A percentile compares a stretch with the other conserved stretches of the same genome.
Evolutionary conservation across 2,888 invertebrate species (phyloP).

Genomic region (Amphipyra berbera): DNA sequence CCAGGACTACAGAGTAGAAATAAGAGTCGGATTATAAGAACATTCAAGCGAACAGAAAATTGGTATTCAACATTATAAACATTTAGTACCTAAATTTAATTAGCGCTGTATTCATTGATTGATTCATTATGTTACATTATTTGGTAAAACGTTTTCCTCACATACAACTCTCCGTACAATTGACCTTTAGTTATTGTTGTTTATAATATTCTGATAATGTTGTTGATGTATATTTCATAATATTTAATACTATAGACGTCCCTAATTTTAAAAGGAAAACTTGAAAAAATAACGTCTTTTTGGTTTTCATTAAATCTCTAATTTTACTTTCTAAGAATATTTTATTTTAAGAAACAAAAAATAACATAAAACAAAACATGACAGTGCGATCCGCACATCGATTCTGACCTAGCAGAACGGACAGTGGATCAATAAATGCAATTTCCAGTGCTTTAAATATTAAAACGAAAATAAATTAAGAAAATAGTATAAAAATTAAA

Average conservation of each 20-base stretch:
- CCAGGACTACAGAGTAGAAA: slow-evolving; percentile 66
- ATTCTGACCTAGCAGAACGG: slow-evolving; percentile 74
- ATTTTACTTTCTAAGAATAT: slow-evolving; percentile 60
- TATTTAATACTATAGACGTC: slow-evolving; percentile 51
- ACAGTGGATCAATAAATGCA: slow-evolving; percentile 83
- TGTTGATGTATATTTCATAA: slow-evolving; percentile 49
- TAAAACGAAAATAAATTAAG: slow-evolving; percentile 72
- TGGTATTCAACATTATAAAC: slow-evolving; percentile 52
- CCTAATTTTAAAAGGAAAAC: slow-evolving; percentile 51
- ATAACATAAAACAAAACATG: slow-evolving; percentile 64
- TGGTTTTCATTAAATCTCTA: slow-evolving; percentile 46
- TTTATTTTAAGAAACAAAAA: slow-evolving; percentile 62
- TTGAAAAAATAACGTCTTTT: slow-evolving; percentile 51
- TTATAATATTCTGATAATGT: slow-evolving; percentile 52
- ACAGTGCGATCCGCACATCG: slow-evolving; percentile 62
- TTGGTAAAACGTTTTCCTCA: slow-evolving; percentile 60
- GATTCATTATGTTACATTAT: slow-evolving; percentile 58
- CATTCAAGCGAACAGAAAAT: slow-evolving; percentile 61
- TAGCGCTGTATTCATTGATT: slow-evolving; percentile 65
- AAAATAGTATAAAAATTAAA: slow-evolving; percentile 83
- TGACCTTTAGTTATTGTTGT: slow-evolving; percentile 80
- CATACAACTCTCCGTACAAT: slow-evolving; percentile 72
- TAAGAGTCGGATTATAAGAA: slow-evolving; percentile 56
- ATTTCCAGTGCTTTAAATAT: slow-evolving; percentile 75
- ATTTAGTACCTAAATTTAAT: slow-evolving; percentile 52